Percentiles rank a stretch among this genome's conserved stretches.
These are phyloP conservation scores for Chymomyza procnemis DNA, from an alignment of 2,888 invertebrate genomes.

Conservation along the genomic window DNA sequence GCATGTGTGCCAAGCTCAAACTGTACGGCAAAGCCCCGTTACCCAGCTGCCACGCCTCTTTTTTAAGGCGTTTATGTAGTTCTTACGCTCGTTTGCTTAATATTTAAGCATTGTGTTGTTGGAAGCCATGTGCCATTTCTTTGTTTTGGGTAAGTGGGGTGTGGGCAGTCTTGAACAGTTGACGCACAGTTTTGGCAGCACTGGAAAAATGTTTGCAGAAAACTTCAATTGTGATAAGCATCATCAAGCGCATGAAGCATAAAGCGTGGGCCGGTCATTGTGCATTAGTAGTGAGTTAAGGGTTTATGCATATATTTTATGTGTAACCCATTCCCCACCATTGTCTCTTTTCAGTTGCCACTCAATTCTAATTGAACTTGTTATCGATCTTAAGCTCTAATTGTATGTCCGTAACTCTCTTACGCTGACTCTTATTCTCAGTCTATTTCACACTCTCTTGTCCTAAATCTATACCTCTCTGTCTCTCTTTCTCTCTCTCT, in stretches of 20 bases:
- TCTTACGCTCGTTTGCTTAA: slow-evolving; percentile 44
- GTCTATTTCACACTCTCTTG: slow-evolving; percentile 3
- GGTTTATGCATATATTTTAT: too few relatives aligned
- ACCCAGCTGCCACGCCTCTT: neutral
- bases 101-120: slow-evolving; percentile 51
- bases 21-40: neutral
- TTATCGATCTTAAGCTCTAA: slow-evolving; percentile 9
- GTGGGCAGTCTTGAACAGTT: neutral
- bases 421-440: slow-evolving; percentile 14
- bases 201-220: slow-evolving; percentile 14
- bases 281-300: slow-evolving; percentile 63
- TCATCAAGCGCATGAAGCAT: slow-evolving; percentile 4
- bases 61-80: neutral
- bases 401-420: slow-evolving; percentile 22
- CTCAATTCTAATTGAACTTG: neutral
- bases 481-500: slow-evolving; percentile 22
- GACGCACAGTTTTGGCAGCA: slow-evolving; percentile 36
- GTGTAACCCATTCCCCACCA: neutral
- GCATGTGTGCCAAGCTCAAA: slow-evolving; percentile 38
- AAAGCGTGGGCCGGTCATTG: slow-evolving; percentile 67
- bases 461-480: too few relatives aligned
- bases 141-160: slow-evolving; percentile 16
- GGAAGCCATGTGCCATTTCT: slow-evolving; percentile 48
- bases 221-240: slow-evolving; percentile 6
- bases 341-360: slow-evolving; percentile 14